A percentile compares a stretch with the other conserved stretches of the same genome.
Evolutionary conservation across 1,140 invertebrate genomes (phyloP).

Genomic region (Polypedilum vanderplanki): DNA sequence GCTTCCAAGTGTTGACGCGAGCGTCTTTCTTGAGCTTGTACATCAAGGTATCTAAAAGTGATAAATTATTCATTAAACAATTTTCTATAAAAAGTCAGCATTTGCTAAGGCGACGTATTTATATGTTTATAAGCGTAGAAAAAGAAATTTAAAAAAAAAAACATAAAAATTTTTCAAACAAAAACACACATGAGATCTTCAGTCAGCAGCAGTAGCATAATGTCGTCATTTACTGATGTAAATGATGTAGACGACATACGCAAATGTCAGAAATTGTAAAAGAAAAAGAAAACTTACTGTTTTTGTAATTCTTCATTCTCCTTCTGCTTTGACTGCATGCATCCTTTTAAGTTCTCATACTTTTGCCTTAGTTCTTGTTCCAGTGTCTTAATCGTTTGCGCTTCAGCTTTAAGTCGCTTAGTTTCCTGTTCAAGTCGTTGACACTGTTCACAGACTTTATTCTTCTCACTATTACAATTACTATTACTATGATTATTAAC

Average conservation of each 20-base stretch:
- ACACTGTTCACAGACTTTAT: constrained; percentile 42
- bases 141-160: no score
- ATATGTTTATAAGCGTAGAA: no score
- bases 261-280: neutral
- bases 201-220: no score
- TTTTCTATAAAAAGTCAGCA: no score
- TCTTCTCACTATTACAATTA: constrained; percentile 38
- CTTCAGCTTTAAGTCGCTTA: constrained; percentile 72
- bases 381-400: constrained; percentile 65
- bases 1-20: constrained; percentile 64
- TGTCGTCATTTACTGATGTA: no score
- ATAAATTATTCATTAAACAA: neutral
- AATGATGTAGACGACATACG: no score
- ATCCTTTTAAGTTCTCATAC: constrained; percentile 48
- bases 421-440: constrained; percentile 60
- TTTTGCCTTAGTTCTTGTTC: constrained; percentile 81
- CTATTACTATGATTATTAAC: constrained; percentile 36
- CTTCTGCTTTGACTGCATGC: constrained; percentile 44
- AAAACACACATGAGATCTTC: no score
- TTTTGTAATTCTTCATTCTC: constrained; percentile 43
- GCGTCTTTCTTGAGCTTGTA: constrained; percentile 63
- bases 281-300: constrained; percentile 29
- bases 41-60: constrained; percentile 28
- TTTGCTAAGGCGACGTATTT: no score
- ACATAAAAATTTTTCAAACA: no score